phyloP scores from a whole-genome alignment of 2,113 vertebrate genomes.

The Lasiurus cinereus region DNA sequence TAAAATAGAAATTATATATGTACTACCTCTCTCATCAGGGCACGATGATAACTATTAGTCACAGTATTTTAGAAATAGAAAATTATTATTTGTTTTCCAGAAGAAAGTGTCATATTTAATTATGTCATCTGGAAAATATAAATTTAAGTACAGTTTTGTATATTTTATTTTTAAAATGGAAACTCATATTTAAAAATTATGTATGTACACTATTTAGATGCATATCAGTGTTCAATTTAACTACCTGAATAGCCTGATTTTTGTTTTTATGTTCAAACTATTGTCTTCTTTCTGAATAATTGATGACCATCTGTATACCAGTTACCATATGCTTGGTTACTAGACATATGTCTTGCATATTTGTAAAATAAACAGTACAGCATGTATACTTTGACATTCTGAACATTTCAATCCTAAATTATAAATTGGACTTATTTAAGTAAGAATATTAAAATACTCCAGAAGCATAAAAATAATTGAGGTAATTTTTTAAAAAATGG shows the following conservation, averaged over 20 bases:
- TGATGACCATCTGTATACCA: neutral
- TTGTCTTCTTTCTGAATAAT: conserved; percentile 22
- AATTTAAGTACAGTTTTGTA: neutral
- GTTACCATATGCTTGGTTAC: neutral
- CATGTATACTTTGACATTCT: neutral
- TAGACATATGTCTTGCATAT: neutral
- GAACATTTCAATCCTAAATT: neutral
- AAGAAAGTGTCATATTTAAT: conserved; percentile 30
- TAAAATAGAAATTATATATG: neutral
- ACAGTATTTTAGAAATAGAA: conserved; percentile 35
- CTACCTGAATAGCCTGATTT: neutral
- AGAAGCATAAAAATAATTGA: neutral
- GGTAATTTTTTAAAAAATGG: neutral
- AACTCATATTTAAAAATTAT: neutral
- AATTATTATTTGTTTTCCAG: neutral
- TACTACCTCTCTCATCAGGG: neutral
- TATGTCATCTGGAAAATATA: neutral
- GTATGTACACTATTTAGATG: neutral
- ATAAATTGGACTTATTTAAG: neutral
- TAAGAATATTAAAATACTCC: conserved; percentile 3
- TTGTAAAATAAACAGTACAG: neutral
- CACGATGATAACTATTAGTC: neutral
- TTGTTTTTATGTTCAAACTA: neutral
- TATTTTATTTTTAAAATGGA: neutral
- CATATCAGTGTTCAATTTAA: neutral